Evolutionary conservation across 2,888 invertebrate genomes (phyloP).

Genomic region (Acronicta psi): DNA sequence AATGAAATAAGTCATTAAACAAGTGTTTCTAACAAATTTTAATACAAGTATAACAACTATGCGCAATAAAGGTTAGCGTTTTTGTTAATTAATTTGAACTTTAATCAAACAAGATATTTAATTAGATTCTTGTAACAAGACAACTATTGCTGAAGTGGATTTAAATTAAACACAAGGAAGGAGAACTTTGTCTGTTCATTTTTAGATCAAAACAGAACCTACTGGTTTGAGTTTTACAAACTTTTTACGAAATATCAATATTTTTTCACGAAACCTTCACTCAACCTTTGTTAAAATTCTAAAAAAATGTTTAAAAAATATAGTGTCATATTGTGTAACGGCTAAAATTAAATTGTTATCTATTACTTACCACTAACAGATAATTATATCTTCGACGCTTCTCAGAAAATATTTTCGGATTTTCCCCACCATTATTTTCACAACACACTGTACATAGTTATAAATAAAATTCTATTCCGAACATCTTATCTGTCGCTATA

Average conservation of each 20-base stretch:
- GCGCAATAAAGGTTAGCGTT: slow-evolving; percentile 4
- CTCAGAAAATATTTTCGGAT: background rate
- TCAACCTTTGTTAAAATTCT: too few species aligned
- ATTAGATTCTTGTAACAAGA: slow-evolving; percentile 19
- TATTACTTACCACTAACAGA: background rate
- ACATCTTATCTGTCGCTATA: slow-evolving; percentile 47
- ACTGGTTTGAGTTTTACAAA: too few species aligned
- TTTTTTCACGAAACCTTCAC: too few species aligned
- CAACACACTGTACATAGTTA: slow-evolving; percentile 28
- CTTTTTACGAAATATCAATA: too few species aligned
- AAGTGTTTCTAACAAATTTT: slow-evolving; percentile 22
- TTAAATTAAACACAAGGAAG: background rate
- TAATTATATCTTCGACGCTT: background rate
- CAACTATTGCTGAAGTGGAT: background rate
- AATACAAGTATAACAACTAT: slow-evolving; percentile 16
- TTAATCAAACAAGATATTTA: slow-evolving; percentile 14
- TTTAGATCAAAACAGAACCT: too few species aligned
- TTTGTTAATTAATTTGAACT: slow-evolving; percentile 26
- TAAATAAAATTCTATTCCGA: slow-evolving; percentile 14
- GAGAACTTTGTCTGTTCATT: too few species aligned
- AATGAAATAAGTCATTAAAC: slow-evolving; percentile 42
- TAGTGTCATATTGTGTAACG: too few species aligned
- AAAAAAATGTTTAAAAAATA: too few species aligned
- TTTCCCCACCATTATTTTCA: background rate
- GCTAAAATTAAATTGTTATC: background rate